Base-by-base conservation (phyloP, 2,113 vertebrate genomes). In the Anoplopoma fimbria region DNA sequence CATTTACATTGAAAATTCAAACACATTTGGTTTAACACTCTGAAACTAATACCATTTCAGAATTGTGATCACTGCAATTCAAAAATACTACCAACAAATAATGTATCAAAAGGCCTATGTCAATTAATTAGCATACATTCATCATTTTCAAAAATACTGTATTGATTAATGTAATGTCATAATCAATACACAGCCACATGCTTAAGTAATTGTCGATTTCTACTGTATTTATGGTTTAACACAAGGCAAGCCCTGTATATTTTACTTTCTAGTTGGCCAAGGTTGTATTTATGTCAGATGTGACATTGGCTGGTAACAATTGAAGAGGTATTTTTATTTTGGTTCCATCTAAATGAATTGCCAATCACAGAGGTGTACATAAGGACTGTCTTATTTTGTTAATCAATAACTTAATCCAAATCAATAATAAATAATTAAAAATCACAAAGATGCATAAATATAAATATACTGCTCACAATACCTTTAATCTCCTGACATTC, bases 401-500 rank as follows among this genome's bases (percentile, higher is more conserved):
- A 29, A 51, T 47, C 29, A 4, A 42, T 62, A 49, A 63, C 25
- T 31, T 9, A 1, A 13, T 75, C n/a, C 29, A 53, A 36, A 51
- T 60, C 4, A 5, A 40, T n/a, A n/a, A n/a, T n/a, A n/a, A n/a
- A n/a, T n/a, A n/a, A n/a, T n/a, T n/a, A n/a, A n/a, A n/a, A n/a
- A n/a, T n/a, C n/a, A n/a, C n/a, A n/a, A n/a, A n/a, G n/a, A n/a
- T n/a, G n/a, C n/a, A n/a, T n/a, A n/a, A n/a, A n/a, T n/a, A n/a
- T n/a, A n/a, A n/a, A n/a, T n/a, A n/a, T n/a, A n/a, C n/a, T n/a
- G n/a, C 3, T 60, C 8, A 31, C 31, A 51, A 25, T 9, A 60
- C 9, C 2, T 9, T 13, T 67, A 15, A 79, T 77, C 67, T 80
- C 17, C 17, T 65, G 42, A n/a, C 34, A 29, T 25, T 61, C 63